Conservation (phyloP, 2,113 vertebrate species). For the Paedocypris sp. region DNA sequence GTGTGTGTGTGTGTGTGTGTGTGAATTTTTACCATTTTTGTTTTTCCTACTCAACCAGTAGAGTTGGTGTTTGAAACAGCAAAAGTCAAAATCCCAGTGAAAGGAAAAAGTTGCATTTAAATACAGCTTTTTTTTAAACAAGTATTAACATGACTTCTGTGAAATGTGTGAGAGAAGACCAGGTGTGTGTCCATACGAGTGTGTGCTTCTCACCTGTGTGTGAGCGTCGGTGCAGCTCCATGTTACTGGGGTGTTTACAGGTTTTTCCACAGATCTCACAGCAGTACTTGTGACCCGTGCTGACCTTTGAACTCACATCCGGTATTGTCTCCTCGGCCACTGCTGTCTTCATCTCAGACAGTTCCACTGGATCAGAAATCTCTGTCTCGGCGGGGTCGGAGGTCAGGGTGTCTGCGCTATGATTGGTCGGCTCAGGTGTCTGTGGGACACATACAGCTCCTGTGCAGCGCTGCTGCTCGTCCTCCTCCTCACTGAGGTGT, state of each 20-base stretch:
- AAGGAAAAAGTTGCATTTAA: no score
- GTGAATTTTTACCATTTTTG: no score
- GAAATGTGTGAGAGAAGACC: no score
- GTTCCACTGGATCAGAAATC: conserved; percentile 38
- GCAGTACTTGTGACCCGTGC: conserved; percentile 68
- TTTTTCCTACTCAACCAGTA: no score
- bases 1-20: no score
- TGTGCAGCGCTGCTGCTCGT: conserved; percentile 43
- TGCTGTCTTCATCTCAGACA: conserved; percentile 24
- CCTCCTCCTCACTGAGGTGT: conserved; percentile 69
- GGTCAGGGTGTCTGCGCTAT: not conserved
- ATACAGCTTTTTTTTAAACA: no score
- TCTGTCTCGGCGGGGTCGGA: conserved; percentile 7
- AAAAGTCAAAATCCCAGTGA: no score
- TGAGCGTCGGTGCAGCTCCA: conserved; percentile 91
- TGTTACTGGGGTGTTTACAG: conserved; percentile 94
- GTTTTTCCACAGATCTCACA: conserved; percentile 85
- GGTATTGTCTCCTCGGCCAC: not conserved
- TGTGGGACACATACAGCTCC: conserved; percentile 34
- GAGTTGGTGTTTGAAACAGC: no score
- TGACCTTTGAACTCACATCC: conserved; percentile 35
- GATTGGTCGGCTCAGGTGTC: conserved; percentile 32
- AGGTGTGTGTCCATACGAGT: not conserved
- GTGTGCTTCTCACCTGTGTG: conserved; percentile 75
- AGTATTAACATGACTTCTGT: no score